phyloP scores from a whole-genome alignment of 2,888 invertebrate species.

The Drosophila antonietae region DNA sequence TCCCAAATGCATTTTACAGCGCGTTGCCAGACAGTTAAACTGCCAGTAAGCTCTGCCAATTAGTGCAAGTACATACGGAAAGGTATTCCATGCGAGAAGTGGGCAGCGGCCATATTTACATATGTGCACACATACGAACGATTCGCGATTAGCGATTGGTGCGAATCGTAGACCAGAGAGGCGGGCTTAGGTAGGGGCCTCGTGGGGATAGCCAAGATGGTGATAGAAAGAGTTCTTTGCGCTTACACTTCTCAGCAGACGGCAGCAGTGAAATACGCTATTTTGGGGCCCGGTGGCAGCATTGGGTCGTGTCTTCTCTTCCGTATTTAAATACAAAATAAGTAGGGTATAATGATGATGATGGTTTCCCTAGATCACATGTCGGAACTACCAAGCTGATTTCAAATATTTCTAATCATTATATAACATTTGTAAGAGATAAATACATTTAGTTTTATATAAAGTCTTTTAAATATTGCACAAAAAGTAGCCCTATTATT shows the following conservation, averaged over 20 bases:
- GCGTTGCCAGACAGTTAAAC: constrained; percentile 16
- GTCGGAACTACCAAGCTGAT: not conserved
- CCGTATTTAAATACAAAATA: constrained; percentile 4
- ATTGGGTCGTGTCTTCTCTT: constrained; percentile 8
- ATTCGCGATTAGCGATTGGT: not conserved
- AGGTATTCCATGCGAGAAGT: not conserved
- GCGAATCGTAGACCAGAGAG: constrained; percentile 6
- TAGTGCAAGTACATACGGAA: not conserved
- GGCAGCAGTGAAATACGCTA: constrained; percentile 22
- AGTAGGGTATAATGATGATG: not conserved
- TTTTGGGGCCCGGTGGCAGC: constrained; percentile 45
- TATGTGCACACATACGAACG: constrained; percentile 3
- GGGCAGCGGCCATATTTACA: constrained; percentile 11
- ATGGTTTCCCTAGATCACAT: not conserved
- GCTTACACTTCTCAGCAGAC: constrained; percentile 29
- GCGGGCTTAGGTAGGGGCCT: too few relatives aligned
- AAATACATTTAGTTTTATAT: too few relatives aligned
- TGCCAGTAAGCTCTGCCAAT: not conserved
- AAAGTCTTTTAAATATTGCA: too few relatives aligned
- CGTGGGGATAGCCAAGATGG: not conserved
- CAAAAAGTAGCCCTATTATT: too few relatives aligned
- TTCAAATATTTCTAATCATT: not conserved
- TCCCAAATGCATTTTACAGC: constrained; percentile 8
- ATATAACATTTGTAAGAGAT: too few relatives aligned
- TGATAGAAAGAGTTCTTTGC: not conserved